These are phyloP conservation scores for Harpagoxenus sublaevis DNA, from an alignment of 2,888 invertebrate species.

Conservation along the genomic window DNA sequence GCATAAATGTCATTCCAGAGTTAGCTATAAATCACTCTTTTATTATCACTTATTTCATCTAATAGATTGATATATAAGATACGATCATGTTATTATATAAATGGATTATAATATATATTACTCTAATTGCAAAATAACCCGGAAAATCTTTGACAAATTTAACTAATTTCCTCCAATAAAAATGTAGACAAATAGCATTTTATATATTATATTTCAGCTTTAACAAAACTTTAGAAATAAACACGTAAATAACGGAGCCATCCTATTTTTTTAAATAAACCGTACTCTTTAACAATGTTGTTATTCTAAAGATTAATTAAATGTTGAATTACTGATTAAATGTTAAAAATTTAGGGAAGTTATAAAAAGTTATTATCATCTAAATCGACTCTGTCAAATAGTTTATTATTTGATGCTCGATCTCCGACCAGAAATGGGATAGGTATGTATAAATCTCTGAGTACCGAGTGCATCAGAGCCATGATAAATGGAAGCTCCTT, in stretches of 20 bases:
- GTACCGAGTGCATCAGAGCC: not conserved
- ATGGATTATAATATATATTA: not conserved
- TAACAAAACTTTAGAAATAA: constrained; percentile 2
- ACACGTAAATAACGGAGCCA: not conserved
- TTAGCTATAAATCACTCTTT: not conserved
- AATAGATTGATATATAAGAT: not conserved
- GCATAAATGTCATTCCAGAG: not conserved
- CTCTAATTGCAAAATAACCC: not conserved
- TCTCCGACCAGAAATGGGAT: not conserved
- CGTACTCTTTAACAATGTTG: not conserved
- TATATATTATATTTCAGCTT: not conserved
- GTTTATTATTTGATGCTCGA: not conserved
- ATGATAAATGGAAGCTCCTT: constrained; percentile 2
- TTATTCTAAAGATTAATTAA: not conserved
- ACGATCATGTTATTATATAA: not conserved
- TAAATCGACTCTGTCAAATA: not conserved
- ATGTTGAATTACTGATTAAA: not conserved
- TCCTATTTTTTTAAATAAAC: not conserved
- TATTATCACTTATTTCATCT: not conserved
- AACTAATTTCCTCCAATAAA: not conserved
- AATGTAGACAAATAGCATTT: not conserved
- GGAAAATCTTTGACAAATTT: not conserved
- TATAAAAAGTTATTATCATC: not conserved
- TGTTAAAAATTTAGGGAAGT: not conserved
- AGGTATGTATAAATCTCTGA: not conserved